A percentile compares a stretch with the other conserved stretches of the same genome.
Conservation (phyloP, 2,888 invertebrate species). For the Acanthosepion lycidas region DNA sequence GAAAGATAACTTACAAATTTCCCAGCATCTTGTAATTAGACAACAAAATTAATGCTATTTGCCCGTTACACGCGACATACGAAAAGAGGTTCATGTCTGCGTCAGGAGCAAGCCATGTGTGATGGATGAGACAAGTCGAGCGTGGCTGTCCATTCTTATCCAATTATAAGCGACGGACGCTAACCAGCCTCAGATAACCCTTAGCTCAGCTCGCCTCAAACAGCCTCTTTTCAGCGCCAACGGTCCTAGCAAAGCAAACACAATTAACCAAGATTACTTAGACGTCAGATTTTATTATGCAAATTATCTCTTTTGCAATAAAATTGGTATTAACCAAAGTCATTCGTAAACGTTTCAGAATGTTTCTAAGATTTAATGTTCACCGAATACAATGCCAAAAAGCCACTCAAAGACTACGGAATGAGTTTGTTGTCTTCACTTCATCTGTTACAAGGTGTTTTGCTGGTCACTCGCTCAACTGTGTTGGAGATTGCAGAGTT, state of each 20-base stretch:
- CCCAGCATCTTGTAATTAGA: neutral
- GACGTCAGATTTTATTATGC: too few species aligned
- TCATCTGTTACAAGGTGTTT: too few species aligned
- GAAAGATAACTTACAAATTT: neutral
- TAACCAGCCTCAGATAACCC: neutral
- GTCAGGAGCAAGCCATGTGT: neutral
- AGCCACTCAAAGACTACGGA: too few species aligned
- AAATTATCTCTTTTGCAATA: too few species aligned
- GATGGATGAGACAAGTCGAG: neutral
- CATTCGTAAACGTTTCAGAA: too few species aligned
- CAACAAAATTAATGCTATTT: neutral
- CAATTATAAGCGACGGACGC: neutral
- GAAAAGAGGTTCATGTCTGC: neutral
- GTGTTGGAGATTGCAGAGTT: too few species aligned
- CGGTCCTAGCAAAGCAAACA: neutral
- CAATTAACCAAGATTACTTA: too few species aligned
- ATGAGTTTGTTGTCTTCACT: too few species aligned
- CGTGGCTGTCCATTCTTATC: neutral
- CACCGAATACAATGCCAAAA: too few species aligned
- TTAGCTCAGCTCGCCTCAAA: neutral
- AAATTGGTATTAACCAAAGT: too few species aligned
- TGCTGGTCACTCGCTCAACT: too few species aligned
- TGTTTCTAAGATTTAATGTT: too few species aligned
- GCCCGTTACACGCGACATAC: neutral
- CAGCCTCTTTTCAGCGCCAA: neutral